Percentiles rank a stretch among this genome's conserved stretches.
phyloP scores from a whole-genome alignment of 2,113 vertebrate species.

The Paedocypris sp. region DNA sequence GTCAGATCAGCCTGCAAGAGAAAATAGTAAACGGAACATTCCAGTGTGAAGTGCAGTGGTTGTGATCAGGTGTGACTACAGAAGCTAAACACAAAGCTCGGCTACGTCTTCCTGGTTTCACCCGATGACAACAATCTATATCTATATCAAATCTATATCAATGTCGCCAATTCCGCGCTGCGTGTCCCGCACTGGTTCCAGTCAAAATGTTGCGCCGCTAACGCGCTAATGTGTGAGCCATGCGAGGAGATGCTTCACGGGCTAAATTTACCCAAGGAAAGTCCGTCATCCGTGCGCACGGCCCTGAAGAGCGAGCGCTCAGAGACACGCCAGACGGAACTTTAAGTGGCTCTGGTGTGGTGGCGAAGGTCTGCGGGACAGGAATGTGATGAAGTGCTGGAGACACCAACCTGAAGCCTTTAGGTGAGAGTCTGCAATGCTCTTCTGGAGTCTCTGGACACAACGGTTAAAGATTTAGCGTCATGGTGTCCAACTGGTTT shows the following conservation, averaged over 20 bases:
- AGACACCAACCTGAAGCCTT: too few relatives aligned
- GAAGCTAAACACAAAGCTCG: constrained; percentile 50
- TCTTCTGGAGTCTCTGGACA: too few relatives aligned
- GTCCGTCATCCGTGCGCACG: constrained; percentile 4
- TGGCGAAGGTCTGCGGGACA: constrained; percentile 20
- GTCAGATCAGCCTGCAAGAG: constrained; percentile 39
- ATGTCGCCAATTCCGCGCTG: too few relatives aligned
- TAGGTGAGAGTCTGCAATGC: too few relatives aligned
- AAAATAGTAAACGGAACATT: constrained; percentile 72
- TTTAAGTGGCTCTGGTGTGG: not conserved
- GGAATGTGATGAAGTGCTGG: constrained; percentile 37
- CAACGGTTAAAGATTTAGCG: too few relatives aligned
- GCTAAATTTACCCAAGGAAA: constrained; percentile 29
- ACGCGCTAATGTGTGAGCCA: constrained; percentile 37
- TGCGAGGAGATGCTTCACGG: constrained; percentile 23
- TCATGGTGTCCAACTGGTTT: too few relatives aligned
- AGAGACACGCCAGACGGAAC: not conserved
- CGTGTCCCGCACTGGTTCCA: not conserved
- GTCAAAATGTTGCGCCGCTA: not conserved
- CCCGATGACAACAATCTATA: too few relatives aligned
- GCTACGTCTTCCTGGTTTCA: too few relatives aligned
- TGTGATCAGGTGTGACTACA: constrained; percentile 65
- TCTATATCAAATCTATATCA: too few relatives aligned
- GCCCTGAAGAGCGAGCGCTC: not conserved
- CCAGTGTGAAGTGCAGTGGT: constrained; percentile 62